These are phyloP conservation scores for Idaea aversata DNA, from an alignment of 2,888 invertebrate genomes.

Conservation along the genomic window DNA sequence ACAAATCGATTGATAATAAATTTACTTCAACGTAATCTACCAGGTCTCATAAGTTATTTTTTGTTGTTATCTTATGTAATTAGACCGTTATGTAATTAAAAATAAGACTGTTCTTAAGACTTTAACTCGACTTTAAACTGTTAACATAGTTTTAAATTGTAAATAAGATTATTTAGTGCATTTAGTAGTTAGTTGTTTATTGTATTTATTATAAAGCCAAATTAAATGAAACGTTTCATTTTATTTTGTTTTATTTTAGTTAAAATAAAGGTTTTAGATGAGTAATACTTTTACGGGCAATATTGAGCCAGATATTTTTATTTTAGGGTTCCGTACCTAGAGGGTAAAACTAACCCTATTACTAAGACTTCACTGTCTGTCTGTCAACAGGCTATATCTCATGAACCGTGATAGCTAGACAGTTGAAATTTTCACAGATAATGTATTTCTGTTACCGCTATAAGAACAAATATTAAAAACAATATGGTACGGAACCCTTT, in stretches of 20 bases:
- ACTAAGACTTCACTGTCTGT: too few relatives aligned
- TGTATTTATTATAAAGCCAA: slow-evolving; percentile 44
- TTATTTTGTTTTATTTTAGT: slow-evolving; percentile 26
- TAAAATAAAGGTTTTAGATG: slow-evolving; percentile 17
- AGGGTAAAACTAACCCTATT: background rate
- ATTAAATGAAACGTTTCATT: slow-evolving; percentile 32
- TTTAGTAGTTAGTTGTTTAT: slow-evolving; percentile 33
- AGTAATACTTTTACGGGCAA: too few relatives aligned
- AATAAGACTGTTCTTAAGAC: background rate
- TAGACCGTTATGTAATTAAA: background rate
- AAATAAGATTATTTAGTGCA: slow-evolving; percentile 30
- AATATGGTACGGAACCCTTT: too few relatives aligned
- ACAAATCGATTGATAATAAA: too few relatives aligned
- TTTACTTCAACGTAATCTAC: too few relatives aligned
- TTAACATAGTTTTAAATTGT: slow-evolving; percentile 2
- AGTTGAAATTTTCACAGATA: too few relatives aligned
- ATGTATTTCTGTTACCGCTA: too few relatives aligned
- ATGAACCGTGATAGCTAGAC: too few relatives aligned
- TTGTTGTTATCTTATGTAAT: background rate
- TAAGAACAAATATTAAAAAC: too few relatives aligned
- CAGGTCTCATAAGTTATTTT: background rate
- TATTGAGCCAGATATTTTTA: too few relatives aligned
- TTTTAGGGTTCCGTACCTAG: background rate
- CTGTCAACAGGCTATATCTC: too few relatives aligned
- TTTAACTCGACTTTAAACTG: background rate